Evolutionary conservation across 2,113 vertebrate species (phyloP).

Genomic region (Numida meleagris): DNA sequence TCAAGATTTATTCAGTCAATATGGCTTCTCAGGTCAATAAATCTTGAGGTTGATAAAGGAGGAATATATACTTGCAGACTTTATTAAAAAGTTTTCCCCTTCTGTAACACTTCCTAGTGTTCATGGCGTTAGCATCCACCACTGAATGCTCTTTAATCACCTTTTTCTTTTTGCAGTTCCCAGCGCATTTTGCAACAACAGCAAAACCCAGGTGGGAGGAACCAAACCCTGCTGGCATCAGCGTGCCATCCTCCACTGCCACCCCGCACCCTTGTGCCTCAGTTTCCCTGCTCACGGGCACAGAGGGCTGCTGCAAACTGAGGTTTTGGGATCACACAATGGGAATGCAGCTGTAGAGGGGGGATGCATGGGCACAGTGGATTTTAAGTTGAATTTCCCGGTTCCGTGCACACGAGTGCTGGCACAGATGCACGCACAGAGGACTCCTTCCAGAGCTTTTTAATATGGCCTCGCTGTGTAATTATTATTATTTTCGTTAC

Average conservation of each 20-base stretch:
- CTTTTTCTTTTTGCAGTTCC: background rate
- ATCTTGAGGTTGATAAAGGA: conserved; percentile 80
- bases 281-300: background rate
- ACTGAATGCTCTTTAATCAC: background rate
- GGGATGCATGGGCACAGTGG: too few relatives aligned
- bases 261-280: background rate
- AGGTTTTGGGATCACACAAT: background rate
- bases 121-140: background rate
- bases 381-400: background rate
- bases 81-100: conserved; percentile 79
- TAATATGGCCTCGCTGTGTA: conserved; percentile 2
- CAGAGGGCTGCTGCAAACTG: background rate
- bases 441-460: background rate
- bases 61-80: conserved; percentile 78
- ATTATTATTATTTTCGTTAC: conserved; percentile 47
- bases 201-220: background rate
- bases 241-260: background rate
- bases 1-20: conserved; percentile 85
- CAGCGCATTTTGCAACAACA: background rate
- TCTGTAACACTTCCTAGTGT: background rate
- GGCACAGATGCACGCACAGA: fast-evolving
- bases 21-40: conserved; percentile 77
- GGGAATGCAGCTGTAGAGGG: background rate
- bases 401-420: background rate
- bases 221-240: background rate